phyloP scores from a whole-genome alignment of 35 echinoderm and acorn worm species.

The Heliocidaris tuberculata region DNA sequence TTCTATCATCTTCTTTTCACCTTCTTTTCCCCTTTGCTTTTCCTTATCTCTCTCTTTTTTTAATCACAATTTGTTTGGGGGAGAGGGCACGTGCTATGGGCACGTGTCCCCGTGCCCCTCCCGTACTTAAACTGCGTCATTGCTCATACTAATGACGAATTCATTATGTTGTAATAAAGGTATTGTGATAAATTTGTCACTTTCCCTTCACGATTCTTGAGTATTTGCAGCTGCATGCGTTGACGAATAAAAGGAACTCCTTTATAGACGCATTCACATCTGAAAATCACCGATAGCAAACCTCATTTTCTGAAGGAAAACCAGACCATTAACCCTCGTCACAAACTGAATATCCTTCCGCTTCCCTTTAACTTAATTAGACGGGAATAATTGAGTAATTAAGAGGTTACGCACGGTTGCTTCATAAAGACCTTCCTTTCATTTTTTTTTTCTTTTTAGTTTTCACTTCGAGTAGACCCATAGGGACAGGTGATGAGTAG shows the following conservation, averaged over 20 bases:
- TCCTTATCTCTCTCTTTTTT: too few relatives aligned
- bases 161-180: too few relatives aligned
- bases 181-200: too few relatives aligned
- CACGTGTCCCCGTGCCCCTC: too few relatives aligned
- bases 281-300: not conserved
- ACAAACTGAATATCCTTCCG: not conserved
- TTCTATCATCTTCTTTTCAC: too few relatives aligned
- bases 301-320: not conserved
- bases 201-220: too few relatives aligned
- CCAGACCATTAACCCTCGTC: not conserved
- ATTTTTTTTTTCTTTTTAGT: not conserved
- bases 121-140: too few relatives aligned
- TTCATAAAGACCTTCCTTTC: not conserved
- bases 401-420: not conserved
- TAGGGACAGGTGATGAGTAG: not conserved
- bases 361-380: conserved; percentile 13
- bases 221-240: too few relatives aligned
- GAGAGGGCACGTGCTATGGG: too few relatives aligned
- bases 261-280: not conserved
- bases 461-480: not conserved
- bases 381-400: conserved; percentile 12
- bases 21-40: too few relatives aligned
- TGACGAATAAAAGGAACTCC: not conserved
- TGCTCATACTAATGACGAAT: too few relatives aligned
- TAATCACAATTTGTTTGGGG: too few relatives aligned